Conservation (phyloP, 2,797 vertebrate genomes). For the Eurystomus glaucurus region DNA sequence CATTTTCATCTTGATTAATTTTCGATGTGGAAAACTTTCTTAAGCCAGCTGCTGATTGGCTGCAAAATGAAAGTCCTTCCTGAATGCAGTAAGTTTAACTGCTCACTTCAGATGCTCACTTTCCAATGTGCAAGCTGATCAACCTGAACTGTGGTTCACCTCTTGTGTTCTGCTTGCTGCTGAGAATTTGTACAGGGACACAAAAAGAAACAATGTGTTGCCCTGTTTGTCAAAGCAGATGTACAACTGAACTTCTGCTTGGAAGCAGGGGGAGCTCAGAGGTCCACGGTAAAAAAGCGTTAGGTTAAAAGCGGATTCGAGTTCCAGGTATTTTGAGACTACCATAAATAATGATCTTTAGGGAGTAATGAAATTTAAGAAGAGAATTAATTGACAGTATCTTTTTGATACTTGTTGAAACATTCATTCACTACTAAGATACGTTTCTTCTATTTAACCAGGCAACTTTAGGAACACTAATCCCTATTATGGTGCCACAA, state of each 20-base stretch:
- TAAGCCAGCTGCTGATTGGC: background rate
- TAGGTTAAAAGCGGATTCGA: background rate
- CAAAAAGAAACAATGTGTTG: background rate
- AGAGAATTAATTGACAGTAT: slow-evolving; percentile 14
- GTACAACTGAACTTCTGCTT: background rate
- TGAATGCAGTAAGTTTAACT: background rate
- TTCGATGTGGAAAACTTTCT: slow-evolving; percentile 28
- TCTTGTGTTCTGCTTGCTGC: background rate
- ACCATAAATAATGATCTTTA: background rate
- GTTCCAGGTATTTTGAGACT: background rate
- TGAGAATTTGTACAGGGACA: slow-evolving; percentile 24
- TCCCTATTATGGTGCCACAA: background rate
- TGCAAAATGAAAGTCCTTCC: slow-evolving; percentile 32
- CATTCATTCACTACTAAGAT: background rate
- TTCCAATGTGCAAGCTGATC: slow-evolving; percentile 37
- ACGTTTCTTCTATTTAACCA: background rate
- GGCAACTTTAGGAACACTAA: background rate
- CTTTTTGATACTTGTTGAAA: background rate
- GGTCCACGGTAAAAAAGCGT: background rate
- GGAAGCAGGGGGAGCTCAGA: background rate
- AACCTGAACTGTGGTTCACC: slow-evolving; percentile 38
- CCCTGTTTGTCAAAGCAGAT: background rate
- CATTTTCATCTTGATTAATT: slow-evolving; percentile 51
- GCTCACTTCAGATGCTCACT: slow-evolving; percentile 7
- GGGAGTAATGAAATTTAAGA: slow-evolving; percentile 5